Percentiles rank a stretch among this genome's conserved stretches.
Conservation (phyloP, 2,797 vertebrate species). For the Ctenopoma kingsleyae region DNA sequence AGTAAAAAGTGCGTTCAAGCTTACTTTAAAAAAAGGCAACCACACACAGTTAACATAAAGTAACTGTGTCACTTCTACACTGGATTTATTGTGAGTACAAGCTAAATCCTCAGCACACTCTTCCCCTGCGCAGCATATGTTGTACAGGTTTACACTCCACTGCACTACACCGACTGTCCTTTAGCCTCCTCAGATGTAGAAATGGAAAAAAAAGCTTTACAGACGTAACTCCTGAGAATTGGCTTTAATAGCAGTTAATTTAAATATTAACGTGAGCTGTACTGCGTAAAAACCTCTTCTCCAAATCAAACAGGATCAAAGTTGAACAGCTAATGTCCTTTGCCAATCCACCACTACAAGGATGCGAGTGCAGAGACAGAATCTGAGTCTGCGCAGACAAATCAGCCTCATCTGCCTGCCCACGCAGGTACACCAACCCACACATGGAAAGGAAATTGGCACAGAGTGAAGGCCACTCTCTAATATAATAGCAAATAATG, state of each 20-base stretch:
- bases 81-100: conserved; percentile 40
- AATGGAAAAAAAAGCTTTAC: conserved; percentile 12
- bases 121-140: conserved; percentile 32
- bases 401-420: conserved; percentile 39
- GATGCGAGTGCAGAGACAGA: conserved; percentile 21
- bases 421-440: conserved; percentile 34
- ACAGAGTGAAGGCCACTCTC: conserved; percentile 46
- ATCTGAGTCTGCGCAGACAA: conserved; percentile 18
- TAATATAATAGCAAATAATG: conserved; percentile 40
- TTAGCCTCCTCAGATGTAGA: not conserved
- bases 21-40: conserved; percentile 14
- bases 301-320: conserved; percentile 27
- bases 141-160: conserved; percentile 43
- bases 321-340: conserved; percentile 1
- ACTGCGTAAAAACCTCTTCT: not conserved
- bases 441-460: conserved; percentile 24
- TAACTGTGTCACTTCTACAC: conserved; percentile 29
- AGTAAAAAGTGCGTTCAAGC: conserved; percentile 29
- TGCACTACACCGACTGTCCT: conserved; percentile 20
- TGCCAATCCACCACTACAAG: conserved; percentile 3
- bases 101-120: conserved; percentile 34
- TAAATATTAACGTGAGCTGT: conserved; percentile 25
- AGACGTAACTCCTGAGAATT: conserved; percentile 14
- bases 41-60: conserved; percentile 22
- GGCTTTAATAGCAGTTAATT: conserved; percentile 36